Base-by-base conservation (phyloP, 2,797 vertebrate species). In the Gadopsis marmoratus region DNA sequence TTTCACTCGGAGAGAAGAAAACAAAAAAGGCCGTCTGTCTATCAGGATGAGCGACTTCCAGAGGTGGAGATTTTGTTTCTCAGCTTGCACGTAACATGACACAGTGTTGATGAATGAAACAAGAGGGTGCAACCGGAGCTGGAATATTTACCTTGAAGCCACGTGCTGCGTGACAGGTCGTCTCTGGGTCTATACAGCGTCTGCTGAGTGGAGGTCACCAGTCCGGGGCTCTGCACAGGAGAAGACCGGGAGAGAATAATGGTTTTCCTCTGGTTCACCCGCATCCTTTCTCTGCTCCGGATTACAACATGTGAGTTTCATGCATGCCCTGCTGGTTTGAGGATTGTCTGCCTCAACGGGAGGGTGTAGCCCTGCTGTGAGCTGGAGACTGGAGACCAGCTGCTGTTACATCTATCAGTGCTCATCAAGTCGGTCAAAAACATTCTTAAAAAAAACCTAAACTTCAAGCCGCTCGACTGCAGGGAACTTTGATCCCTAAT, bases 11-110 rank as follows among this genome's bases (percentile, higher is more conserved):
- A 29, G 51, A 33, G 21, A 16, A 29, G 51, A 33, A 37, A 68
- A 69, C 47, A 35, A 21, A 41, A 72, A 86, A 79, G 83, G 79
- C 83, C 71, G 84, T 71, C 55, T 1, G 53, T 83, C 59, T 56
- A 62, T 78, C 75, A 43, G 83, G 67, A 64, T 72, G 76, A 74
- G 67, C 14, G 11, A 64, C 71, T 83, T 79, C 56, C 48, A 26
- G 56, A 29, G 11, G 41, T 37, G 63, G 45, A 51, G 31, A 80
- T 81, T 81, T 74, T 65, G 78, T 87, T 76, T 83, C 37, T 78
- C 45, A 21, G 16, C 13, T 31, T 68, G 41, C 77, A 80, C 59
- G 50, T 63, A 66, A 74, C 35, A 39, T 62, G 79, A 76, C 43
- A 65, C 12, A 0, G 8, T 29, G 55, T 16, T 78, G 64, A 76